Conservation (phyloP, 92 coral and sea anemone species). For the Parazoanthus swiftii region DNA sequence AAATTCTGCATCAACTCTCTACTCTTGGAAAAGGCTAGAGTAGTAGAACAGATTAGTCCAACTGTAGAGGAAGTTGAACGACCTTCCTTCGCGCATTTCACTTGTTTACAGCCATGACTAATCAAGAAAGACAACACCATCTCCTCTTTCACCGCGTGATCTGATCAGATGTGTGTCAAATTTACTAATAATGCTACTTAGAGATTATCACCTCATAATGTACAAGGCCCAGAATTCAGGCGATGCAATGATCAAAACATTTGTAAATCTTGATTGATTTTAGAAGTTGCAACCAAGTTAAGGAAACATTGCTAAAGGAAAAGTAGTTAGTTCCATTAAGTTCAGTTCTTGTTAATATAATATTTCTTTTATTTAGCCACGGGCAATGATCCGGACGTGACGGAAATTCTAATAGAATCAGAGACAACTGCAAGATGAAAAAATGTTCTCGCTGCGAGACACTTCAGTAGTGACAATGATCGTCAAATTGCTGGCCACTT, state of each 20-base stretch:
- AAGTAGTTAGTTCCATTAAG: too few relatives aligned
- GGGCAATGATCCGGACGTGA: neutral
- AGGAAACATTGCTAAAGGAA: neutral
- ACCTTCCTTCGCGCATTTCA: neutral
- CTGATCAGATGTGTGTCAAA: neutral
- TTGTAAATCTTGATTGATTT: too few relatives aligned
- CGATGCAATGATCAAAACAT: neutral
- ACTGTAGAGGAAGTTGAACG: conserved; percentile 12
- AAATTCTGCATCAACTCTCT: neutral
- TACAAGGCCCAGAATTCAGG: neutral
- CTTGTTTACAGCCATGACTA: neutral
- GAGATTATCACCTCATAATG: neutral
- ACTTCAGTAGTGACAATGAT: neutral
- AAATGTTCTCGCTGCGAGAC: neutral
- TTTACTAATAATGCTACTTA: neutral
- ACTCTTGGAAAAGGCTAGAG: neutral
- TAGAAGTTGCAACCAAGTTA: neutral
- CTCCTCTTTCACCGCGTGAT: conserved; percentile 12
- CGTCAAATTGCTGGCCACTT: too few relatives aligned
- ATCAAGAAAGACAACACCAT: neutral
- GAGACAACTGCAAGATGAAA: neutral
- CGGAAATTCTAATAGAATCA: too few relatives aligned
- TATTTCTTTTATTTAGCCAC: neutral
- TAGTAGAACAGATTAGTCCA: neutral
- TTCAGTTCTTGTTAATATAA: too few relatives aligned